Base-by-base conservation (phyloP, 2,888 invertebrate genomes). In the Ethmia dodecea region DNA sequence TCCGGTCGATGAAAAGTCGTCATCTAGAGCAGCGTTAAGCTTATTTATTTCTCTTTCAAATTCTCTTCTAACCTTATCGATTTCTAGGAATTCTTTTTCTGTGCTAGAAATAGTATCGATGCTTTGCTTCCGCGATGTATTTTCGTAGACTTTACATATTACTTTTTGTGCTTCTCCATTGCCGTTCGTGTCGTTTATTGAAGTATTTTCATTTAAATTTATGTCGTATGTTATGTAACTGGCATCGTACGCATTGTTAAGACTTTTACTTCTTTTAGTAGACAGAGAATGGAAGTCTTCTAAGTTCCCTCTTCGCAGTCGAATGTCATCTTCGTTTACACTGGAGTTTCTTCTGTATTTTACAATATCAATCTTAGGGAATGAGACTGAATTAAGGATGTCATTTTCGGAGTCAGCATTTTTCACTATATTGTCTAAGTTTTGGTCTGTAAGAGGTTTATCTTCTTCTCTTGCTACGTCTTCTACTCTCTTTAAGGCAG, bases 31-130 rank as follows among this genome's bases (percentile, higher is more conserved):
- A 6, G 78, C 72, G 45, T 87, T 87, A 11, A 84, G 47, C 52
- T 83, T 86, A 44, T 77, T 78, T 49, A 84, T 79, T 55, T 86
- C 79, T 45, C 77, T 74, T 53, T 86, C 83, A 3, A 81, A 66
- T 45, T 86, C 79, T 43, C 77, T 59, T 10, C 77, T 79, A 5
- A 84, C 84, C 55, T 65, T 79, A 43, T 83, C 83, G 29, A 86
- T 86, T 65, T 86, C 86, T 39, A 75, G 57, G 42, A 86, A 87
- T 43, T 87, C 86, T 44, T 73, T 84, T 56, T 80, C 83, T 10
- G 79, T 87, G 40, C 77, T 81, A 9, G 86, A 83, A 43, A 81
- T 60, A 12, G 84, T 62, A 37, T 84, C 83, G 33, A 80, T 53
- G 42, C 84, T 86, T 40, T 73, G 70, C 52, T 84, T 83, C 38